A percentile compares a stretch with the other conserved stretches of the same genome.
Conservation (phyloP, 2,888 invertebrate species). For the Choristoneura rosaceana region DNA sequence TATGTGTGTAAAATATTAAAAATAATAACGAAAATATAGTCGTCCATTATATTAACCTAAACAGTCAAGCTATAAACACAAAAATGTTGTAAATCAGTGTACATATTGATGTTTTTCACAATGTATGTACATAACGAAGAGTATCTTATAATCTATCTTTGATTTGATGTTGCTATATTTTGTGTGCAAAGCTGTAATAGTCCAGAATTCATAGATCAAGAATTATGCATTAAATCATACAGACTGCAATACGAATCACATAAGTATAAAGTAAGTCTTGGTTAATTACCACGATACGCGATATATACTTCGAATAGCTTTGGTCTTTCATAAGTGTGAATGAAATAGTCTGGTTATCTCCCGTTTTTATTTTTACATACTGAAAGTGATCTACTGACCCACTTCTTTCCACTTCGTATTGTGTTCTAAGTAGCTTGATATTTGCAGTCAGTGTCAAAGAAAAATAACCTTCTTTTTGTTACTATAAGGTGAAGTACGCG, state of each 20-base stretch:
- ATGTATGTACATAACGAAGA: slow-evolving; percentile 65
- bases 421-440: not conserved
- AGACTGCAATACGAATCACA: not conserved
- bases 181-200: slow-evolving; percentile 38
- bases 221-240: not conserved
- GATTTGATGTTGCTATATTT: slow-evolving; percentile 56
- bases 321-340: not conserved
- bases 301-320: not conserved
- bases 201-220: not conserved
- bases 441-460: not conserved
- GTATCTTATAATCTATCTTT: slow-evolving; percentile 59
- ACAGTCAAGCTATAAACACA: slow-evolving; percentile 49
- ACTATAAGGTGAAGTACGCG: not conserved
- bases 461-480: not conserved
- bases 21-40: slow-evolving; percentile 17
- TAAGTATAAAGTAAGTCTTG: slow-evolving; percentile 23
- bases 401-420: not conserved
- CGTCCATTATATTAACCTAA: slow-evolving; percentile 21
- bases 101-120: slow-evolving; percentile 61
- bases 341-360: not conserved
- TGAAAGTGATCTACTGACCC: not conserved
- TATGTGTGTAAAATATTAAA: slow-evolving; percentile 5
- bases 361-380: not conserved
- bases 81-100: slow-evolving; percentile 54
- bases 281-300: not conserved